Evolutionary conservation across 1,140 invertebrate species (phyloP).

Genomic region (Aphidius gifuensis): DNA sequence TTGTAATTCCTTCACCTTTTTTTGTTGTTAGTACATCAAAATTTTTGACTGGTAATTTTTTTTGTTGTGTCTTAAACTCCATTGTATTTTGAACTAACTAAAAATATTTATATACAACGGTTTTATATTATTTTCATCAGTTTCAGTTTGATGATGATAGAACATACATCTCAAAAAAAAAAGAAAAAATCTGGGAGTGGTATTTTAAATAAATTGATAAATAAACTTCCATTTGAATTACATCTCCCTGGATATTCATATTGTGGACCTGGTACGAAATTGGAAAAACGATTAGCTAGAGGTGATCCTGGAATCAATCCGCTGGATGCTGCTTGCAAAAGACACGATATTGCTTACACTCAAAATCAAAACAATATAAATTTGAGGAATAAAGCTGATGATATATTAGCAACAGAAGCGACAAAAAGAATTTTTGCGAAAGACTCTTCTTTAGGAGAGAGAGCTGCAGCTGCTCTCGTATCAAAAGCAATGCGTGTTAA

Average conservation of each 20-base stretch:
- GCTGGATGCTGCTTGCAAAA: background rate
- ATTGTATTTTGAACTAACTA: background rate
- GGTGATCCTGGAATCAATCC: slow-evolving; percentile 2
- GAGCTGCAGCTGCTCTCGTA: background rate
- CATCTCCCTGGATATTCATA: slow-evolving; percentile 35
- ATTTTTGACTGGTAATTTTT: slow-evolving; percentile 5
- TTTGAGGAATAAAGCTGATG: background rate
- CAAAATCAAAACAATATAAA: background rate
- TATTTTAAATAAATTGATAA: slow-evolving; percentile 28
- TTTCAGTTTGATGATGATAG: background rate
- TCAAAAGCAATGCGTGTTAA: background rate
- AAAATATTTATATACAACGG: background rate
- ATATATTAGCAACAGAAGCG: background rate
- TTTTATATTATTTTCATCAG: background rate
- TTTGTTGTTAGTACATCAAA: background rate
- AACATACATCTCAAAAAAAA: background rate
- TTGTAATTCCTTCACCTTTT: background rate
- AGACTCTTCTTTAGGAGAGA: too few relatives aligned
- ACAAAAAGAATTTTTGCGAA: too few relatives aligned
- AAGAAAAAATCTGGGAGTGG: background rate
- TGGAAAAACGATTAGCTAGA: background rate
- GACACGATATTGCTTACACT: too few relatives aligned
- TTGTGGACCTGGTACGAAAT: slow-evolving; percentile 6
- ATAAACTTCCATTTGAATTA: slow-evolving; percentile 33
- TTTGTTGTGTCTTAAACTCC: background rate